Evolutionary conservation across 2,888 invertebrate genomes (phyloP), one percentile per base, ranked within the genome.

Genomic region (Drosophila lutescens): DNA sequence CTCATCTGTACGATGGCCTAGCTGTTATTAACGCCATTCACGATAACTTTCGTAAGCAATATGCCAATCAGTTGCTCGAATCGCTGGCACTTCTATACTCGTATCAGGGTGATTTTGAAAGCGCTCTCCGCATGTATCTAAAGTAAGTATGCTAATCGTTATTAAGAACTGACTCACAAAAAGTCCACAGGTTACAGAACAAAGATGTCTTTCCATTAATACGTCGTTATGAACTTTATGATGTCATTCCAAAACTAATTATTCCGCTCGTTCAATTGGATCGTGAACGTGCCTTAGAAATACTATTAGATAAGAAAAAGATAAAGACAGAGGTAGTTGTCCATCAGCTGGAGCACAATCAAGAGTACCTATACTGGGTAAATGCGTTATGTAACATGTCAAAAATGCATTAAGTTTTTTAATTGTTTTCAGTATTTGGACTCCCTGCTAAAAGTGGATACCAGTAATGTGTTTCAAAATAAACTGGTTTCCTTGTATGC

Each of bases 121-220:
- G 97, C 92, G 98, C 98, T 1, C 93, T 99, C 58, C 95, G 96
- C 20, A 96, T 98, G 93, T 98, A 98, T 92, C 93, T 99, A 49
- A 97, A 96, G 95, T 95, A 91, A 93, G 93, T 53, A 17, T 0
- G 4, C 6, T 4, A 15, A 5, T 38, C 36, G 1, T 8, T 17
- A 9, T 10, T 17, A 20, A 23, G 1, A 4, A 41, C 40, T 15
- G 13, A 5, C 9, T 23, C 8, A 59, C 7, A 20, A 13, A 15
- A 23, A 13, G 23, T 60, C 13, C 87, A 13, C 77, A 95, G 95
- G 89, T 93, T 98, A 55, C 95, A 96, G 89, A 97, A 98, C 91
- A 96, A 95, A 90, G 97, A 97, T 90, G 98, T 98, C 12, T 99
- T 99, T 91, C 94, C 95, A 73, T 92, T 99, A 69, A 98, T 99